A percentile compares a stretch with the other conserved stretches of the same genome.
Evolutionary conservation across 1,140 invertebrate genomes (phyloP).

Genomic region (Atta cephalotes): DNA sequence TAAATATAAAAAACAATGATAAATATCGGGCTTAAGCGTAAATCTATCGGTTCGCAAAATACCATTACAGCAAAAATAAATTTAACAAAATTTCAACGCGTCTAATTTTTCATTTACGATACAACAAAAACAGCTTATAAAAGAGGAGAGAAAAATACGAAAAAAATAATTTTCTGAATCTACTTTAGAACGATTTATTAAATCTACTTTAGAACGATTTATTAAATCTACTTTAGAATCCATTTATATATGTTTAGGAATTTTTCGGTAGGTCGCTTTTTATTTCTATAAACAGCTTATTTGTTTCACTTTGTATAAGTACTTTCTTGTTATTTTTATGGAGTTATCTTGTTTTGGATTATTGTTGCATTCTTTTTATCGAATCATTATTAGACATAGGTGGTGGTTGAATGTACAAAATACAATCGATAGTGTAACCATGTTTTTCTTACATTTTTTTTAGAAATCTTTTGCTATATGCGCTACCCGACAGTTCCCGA

Average conservation of each 20-base stretch:
- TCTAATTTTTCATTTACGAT: slow-evolving; percentile 11
- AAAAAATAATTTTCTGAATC: no score
- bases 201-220: no score
- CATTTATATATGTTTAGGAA: no score
- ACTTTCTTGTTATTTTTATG: not conserved
- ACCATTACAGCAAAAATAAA: not conserved
- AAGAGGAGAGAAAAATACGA: no score
- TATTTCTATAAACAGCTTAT: not conserved
- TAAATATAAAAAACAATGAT: no score
- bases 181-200: no score
- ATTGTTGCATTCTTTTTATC: not conserved
- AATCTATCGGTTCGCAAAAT: not conserved
- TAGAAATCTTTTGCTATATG: not conserved
- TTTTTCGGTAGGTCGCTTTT: not conserved
- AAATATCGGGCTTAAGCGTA: not conserved
- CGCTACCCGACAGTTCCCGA: not conserved
- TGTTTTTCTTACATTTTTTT: not conserved
- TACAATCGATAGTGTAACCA: not conserved
- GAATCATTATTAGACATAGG: not conserved
- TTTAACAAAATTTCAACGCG: not conserved
- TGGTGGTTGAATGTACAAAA: not conserved
- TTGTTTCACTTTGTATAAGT: not conserved
- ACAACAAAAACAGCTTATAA: not conserved
- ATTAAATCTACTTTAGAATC: no score
- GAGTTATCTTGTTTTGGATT: not conserved